Evolutionary conservation across 2,113 vertebrate species (phyloP).

Genomic region (Zosterops pallidus): DNA sequence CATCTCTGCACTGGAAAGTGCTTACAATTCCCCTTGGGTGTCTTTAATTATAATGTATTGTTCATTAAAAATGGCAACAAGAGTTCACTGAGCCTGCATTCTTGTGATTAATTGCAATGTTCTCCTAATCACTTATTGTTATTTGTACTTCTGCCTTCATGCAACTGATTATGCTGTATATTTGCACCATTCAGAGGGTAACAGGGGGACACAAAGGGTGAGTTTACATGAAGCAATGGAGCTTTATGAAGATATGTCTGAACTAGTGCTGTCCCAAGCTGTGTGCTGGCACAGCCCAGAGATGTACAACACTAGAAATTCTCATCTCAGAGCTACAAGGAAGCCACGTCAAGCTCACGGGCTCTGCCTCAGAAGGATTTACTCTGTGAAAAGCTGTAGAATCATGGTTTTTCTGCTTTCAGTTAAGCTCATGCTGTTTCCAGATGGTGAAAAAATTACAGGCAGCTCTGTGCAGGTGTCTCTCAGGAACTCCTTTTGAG

Average conservation of each 20-base stretch:
- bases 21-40: background rate
- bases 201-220: background rate
- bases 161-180: background rate
- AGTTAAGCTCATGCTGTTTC: background rate
- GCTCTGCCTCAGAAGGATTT: background rate
- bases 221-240: background rate
- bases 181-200: background rate
- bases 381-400: background rate
- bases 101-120: conserved; percentile 7
- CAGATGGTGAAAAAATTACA: background rate
- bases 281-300: background rate
- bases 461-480: background rate
- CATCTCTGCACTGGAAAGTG: background rate
- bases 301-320: fast-evolving
- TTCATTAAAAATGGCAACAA: conserved; percentile 52
- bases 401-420: background rate
- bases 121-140: conserved; percentile 37
- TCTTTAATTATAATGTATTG: conserved; percentile 13
- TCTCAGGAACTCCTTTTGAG: background rate
- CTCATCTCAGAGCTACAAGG: background rate
- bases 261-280: background rate
- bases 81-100: conserved; percentile 1
- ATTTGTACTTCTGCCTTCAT: conserved; percentile 36
- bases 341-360: fast-evolving
- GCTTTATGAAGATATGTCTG: background rate